Evolutionary conservation across 2,113 vertebrate species (phyloP), one percentile per base, ranked within the genome.

Genomic region (Phrynocephalus versicolor): DNA sequence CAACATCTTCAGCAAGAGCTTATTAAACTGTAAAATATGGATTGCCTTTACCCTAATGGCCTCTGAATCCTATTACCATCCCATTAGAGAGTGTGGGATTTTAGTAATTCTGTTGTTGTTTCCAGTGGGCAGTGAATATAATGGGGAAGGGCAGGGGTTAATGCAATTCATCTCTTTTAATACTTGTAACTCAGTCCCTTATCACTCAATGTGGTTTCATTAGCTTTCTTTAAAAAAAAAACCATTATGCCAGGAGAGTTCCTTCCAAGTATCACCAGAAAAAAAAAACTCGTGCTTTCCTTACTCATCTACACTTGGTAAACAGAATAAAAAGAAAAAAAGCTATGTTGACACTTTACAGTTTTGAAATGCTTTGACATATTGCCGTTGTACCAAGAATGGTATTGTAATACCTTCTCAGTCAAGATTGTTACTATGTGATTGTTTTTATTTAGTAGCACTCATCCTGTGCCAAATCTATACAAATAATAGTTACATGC

Each of bases 101-200:
- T 97, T 96, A 96, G 95, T 96, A 96, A 97, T 97, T 97, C 95
- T 96, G 96, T 97, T 97, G 97, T 97, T 97, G 96, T 97, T 97
- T 98, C 96, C 96, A 97, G 93, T 96, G 97, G 97, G 95, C 96
- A 96, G 96, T 90, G 57, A 95, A 92, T 96, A 96, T 97, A 96
- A 96, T 96, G 94, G 95, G 94, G 94, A 93, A 95, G 95, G 96
- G 92, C 95, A 95, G 88, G 95, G 95, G 95, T 97, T 96, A 97
- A 97, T 96, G 94, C 87, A 93, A 95, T 96, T 96, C 95, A 86
- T 96, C 92, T 96, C 89, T 93, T 96, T 90, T 95, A 94, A 94
- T 92, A 96, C 94, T 94, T 94, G 93, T 96, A 95, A 92, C 93
- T 93, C 81, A 92, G 91, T 96, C 90, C 93, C 96, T 96, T 94